A percentile compares a stretch with the other conserved stretches of the same genome.
Evolutionary conservation across 2,888 invertebrate species (phyloP).

Genomic region (Drosophila anomalata): DNA sequence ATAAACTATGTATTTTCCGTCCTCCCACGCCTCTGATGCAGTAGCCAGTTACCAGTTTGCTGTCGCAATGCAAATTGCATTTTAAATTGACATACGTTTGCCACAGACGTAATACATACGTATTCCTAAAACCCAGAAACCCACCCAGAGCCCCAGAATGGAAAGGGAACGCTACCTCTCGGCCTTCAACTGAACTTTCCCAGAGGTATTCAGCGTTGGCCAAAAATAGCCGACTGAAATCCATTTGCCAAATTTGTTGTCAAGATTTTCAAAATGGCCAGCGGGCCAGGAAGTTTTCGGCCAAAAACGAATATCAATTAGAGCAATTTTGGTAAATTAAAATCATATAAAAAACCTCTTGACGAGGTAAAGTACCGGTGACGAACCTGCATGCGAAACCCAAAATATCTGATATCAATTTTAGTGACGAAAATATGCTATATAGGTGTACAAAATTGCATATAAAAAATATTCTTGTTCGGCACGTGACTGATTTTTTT

Average conservation of each 20-base stretch:
- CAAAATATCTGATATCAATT: too few species aligned
- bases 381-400: too few species aligned
- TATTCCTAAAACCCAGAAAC: neutral
- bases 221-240: constrained; percentile 58
- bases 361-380: too few species aligned
- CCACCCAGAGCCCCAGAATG: neutral
- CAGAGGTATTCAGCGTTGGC: constrained; percentile 48
- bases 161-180: constrained; percentile 2
- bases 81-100: constrained; percentile 61
- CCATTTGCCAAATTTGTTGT: constrained; percentile 68
- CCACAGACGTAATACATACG: constrained; percentile 13
- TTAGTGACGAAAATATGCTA: too few species aligned
- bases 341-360: too few species aligned
- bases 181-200: constrained; percentile 30
- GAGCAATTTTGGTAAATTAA: constrained; percentile 2
- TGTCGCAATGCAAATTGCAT: constrained; percentile 66
- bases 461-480: too few species aligned
- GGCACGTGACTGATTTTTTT: too few species aligned
- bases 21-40: constrained; percentile 15
- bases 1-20: constrained; percentile 32
- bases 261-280: constrained; percentile 18
- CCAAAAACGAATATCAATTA: constrained; percentile 16
- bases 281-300: neutral
- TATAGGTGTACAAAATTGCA: too few species aligned
- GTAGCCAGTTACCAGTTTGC: constrained; percentile 38